phyloP scores from a whole-genome alignment of 2,888 invertebrate genomes.

The Cerastis leucographa region DNA sequence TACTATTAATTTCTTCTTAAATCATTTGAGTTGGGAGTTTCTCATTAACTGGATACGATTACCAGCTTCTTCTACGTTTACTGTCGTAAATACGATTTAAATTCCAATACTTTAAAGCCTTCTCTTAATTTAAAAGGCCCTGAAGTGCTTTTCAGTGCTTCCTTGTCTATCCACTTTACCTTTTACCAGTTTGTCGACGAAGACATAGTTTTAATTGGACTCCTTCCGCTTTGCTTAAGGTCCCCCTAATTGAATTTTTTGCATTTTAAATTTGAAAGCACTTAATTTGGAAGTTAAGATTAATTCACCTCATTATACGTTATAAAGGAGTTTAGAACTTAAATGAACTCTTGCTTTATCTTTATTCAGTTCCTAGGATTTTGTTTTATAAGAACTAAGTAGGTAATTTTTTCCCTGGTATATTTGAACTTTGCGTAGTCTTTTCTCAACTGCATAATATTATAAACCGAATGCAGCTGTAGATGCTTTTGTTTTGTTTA shows the following conservation, averaged over 20 bases:
- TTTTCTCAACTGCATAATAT: neutral
- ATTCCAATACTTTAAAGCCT: constrained; percentile 73
- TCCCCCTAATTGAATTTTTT: constrained; percentile 82
- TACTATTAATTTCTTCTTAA: too few relatives aligned
- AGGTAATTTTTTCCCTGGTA: neutral
- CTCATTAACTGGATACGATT: constrained; percentile 68
- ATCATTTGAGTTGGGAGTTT: constrained; percentile 42
- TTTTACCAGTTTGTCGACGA: constrained; percentile 75
- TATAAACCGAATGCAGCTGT: neutral
- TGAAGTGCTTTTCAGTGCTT: constrained; percentile 80
- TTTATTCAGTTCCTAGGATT: constrained; percentile 52
- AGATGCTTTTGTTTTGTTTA: too few relatives aligned
- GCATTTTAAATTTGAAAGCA: constrained; percentile 76
- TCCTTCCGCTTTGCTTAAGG: constrained; percentile 81
- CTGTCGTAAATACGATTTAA: constrained; percentile 68
- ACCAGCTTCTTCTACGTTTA: constrained; percentile 57
- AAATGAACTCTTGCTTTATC: constrained; percentile 54
- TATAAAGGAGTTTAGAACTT: constrained; percentile 60
- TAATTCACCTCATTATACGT: constrained; percentile 73
- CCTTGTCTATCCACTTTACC: constrained; percentile 78
- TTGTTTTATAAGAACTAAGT: neutral
- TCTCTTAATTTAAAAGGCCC: constrained; percentile 78
- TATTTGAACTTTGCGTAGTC: neutral
- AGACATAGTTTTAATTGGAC: constrained; percentile 87
- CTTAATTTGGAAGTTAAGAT: constrained; percentile 73